Base-by-base conservation (phyloP, 2,113 vertebrate genomes). In the Mohoua ochrocephala region DNA sequence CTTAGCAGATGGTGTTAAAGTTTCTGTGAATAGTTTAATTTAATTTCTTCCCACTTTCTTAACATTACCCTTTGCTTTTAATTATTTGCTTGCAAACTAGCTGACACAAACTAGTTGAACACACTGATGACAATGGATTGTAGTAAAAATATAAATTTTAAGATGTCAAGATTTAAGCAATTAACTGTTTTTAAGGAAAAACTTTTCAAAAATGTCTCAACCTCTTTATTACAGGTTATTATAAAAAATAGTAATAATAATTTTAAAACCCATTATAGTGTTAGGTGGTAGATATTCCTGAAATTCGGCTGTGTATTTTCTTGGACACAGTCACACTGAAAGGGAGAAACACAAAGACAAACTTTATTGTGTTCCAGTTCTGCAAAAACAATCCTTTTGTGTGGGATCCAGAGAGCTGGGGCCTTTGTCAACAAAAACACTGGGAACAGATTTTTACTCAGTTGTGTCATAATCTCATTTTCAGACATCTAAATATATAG, bases 11-110 rank as follows among this genome's bases (percentile, higher is more conserved):
- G 86, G 93, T 79, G 65, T 37, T 73, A 41, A 74, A 41, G 45
- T 78, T 89, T 96, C 88, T 92, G 52, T 80, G 68, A 89, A 59
- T 87, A 65, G 54, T 61, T 83, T 60, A 53, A 61, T 83, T 80
- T 96, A 26, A 81, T 93, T 96, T 87, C 85, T 90, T 93, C 79
- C 74, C 50, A 91, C 77, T 92, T 93, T 91, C 42, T 88, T 53
- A 77, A 9, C 31, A 68, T 82, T 84, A 65, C 44, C 59, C 27
- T 84, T 95, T 95, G 39, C 44, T 97, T 97, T 91, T 42, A 63
- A 39, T 90, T 84, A 86, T 87, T 97, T 81, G 37, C 63, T 89
- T 96, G 61, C 59, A 93, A 91, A 54, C 52, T 88, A 93, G 53
- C 44, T 89, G 41, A 44, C 77, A 65, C 31, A 49, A 57, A 65